Conservation (phyloP, 1,140 invertebrate species). For the Triops cancriformis region DNA sequence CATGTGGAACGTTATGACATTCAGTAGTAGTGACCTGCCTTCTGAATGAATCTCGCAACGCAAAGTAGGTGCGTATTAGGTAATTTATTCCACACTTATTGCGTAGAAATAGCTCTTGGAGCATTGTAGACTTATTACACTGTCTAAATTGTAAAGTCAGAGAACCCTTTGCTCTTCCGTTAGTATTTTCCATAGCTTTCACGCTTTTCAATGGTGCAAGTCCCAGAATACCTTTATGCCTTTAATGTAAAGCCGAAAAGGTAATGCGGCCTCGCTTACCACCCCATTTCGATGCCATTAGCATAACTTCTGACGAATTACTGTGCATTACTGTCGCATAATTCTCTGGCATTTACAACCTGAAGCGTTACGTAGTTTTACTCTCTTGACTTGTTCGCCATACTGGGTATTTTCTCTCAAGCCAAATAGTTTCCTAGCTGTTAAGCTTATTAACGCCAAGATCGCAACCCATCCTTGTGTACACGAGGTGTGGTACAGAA, state of each 20-base stretch:
- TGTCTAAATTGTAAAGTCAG: no score
- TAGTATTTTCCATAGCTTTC: no score
- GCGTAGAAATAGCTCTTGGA: no score
- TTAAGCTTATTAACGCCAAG: background rate
- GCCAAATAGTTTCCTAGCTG: background rate
- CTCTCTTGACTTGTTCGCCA: background rate
- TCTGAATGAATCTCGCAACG: no score
- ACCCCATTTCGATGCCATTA: background rate
- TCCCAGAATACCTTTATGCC: background rate
- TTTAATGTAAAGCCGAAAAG: background rate
- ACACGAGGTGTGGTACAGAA: no score
- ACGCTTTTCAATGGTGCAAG: background rate
- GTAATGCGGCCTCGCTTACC: background rate
- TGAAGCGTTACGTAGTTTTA: background rate
- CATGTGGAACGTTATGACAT: no score
- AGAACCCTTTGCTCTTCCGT: no score
- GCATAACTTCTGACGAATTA: background rate
- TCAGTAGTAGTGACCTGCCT: no score
- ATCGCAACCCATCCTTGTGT: no score
- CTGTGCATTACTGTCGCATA: background rate
- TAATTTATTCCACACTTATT: no score
- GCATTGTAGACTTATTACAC: no score
- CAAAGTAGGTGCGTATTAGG: no score
- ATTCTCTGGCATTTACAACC: background rate
- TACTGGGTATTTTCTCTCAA: background rate